A percentile compares a stretch with the other conserved stretches of the same genome.
Conservation (phyloP, 64 coral and sea anemone genomes). For the Orbicella faveolata region DNA sequence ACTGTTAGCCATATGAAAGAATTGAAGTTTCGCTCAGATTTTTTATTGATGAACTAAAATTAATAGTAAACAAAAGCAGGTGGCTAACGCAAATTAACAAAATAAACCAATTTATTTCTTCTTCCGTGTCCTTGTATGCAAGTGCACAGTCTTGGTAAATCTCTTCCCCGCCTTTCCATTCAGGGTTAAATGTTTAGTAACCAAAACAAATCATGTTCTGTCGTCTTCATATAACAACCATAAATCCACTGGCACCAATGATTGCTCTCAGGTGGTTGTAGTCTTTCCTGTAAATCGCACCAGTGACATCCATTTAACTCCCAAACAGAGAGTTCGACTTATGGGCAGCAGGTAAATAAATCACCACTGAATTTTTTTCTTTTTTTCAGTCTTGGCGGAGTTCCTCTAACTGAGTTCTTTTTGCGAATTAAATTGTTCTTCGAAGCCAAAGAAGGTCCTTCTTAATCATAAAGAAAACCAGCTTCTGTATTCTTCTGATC, state of each 20-base stretch:
- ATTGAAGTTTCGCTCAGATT: neutral
- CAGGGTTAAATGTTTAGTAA: neutral
- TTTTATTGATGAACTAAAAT: neutral
- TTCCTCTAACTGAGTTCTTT: neutral
- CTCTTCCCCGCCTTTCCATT: neutral
- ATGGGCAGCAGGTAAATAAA: neutral
- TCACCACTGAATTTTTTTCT: neutral
- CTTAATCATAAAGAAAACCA: slow-evolving; percentile 37
- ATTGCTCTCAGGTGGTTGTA: neutral
- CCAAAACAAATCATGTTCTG: neutral
- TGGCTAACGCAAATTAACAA: neutral
- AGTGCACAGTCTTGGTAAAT: neutral
- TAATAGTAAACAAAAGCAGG: neutral
- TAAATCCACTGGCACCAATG: neutral
- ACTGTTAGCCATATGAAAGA: too few relatives aligned
- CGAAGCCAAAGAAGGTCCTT: slow-evolving; percentile 1
- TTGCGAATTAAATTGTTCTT: neutral
- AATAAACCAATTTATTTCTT: neutral
- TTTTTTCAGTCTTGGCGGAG: neutral
- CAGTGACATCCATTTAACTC: neutral
- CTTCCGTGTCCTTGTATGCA: neutral
- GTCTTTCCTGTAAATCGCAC: neutral
- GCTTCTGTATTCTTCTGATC: slow-evolving; percentile 17
- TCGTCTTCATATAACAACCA: neutral
- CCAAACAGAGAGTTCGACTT: neutral